phyloP scores from a whole-genome alignment of 2,113 vertebrate genomes.

The Brachypteracias leptosomus region DNA sequence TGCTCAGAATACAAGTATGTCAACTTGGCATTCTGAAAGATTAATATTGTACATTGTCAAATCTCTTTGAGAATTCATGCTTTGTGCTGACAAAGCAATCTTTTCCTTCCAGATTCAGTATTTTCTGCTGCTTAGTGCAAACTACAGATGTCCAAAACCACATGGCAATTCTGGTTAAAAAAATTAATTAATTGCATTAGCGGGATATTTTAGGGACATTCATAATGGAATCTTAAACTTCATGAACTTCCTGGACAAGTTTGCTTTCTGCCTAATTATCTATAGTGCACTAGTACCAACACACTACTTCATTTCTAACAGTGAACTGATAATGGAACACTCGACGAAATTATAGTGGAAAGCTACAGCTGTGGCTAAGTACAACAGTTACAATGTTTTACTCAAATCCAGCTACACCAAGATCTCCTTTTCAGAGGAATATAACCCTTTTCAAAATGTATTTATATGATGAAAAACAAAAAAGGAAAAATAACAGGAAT shows the following conservation, averaged over 20 bases:
- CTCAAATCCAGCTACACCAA: not conserved
- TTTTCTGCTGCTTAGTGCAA: slow-evolving; percentile 28
- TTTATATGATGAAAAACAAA: not conserved
- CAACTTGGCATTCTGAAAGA: slow-evolving; percentile 31
- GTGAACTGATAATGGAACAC: not conserved
- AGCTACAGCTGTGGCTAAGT: not conserved
- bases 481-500: not conserved
- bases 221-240: not conserved
- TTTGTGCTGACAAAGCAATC: slow-evolving; percentile 50
- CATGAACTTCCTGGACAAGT: not conserved
- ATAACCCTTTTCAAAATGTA: not conserved
- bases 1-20: not conserved
- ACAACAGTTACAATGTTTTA: not conserved
- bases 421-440: not conserved
- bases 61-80: slow-evolving; percentile 29
- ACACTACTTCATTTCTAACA: not conserved
- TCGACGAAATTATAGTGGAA: not conserved
- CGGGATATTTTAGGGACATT: not conserved
- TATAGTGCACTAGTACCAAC: not conserved
- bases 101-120: slow-evolving; percentile 53
- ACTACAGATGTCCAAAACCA: not conserved
- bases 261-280: not conserved
- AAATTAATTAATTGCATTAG: not conserved
- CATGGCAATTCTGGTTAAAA: not conserved
- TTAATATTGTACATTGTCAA: slow-evolving; percentile 39